Evolutionary conservation across 1,140 invertebrate genomes (phyloP), one percentile per base, ranked within the genome.

Genomic region (Macrobrachium nipponense): DNA sequence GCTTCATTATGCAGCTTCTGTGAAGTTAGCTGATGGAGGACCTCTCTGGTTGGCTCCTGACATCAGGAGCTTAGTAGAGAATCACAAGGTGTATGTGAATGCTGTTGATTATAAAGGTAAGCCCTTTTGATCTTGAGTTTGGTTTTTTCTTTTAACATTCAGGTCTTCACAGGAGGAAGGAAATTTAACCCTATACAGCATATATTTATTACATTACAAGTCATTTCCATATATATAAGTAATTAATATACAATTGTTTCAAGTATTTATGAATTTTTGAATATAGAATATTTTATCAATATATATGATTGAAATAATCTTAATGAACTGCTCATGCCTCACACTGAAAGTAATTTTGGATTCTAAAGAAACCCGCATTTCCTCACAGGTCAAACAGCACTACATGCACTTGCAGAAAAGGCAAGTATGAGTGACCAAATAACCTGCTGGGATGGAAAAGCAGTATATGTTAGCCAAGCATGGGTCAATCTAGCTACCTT

Each of bases 1-100:
- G 15, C 77, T 86, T 59, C 83, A 86, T 68, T 80, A 86, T 44
- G 83, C 83, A 36, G 77, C 76, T 17, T 80, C 66, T 23, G 76
- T 86, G 7, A 68, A 64, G 36, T 44, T 86, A 20, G 83, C 83
- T 62, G 83, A 86, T 62, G 76, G 43, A 60, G 83, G 73, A 10
- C 83, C 83, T 27, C 83, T 86, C n/a, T 86, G 83, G 83, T 59
- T 86, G 51, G 83, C 83, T 36, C 27, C 64, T 43, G 83, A 86
- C 58, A 73, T 86, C 18, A 62, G 64, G 17, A 80, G 77, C 58
- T n/a, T 86, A 17, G 83, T 86, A 7, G 83, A 86, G 36, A 80
- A 27, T 72, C 83, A 86, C 23, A 59, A 64, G 6, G 77, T 86
- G 51, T 80, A 61, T 20, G 83, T 80, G 5, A 86, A 86, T 64